These are phyloP conservation scores for Crocallis elinguaria DNA, from an alignment of 2,888 invertebrate species.

Conservation along the genomic window DNA sequence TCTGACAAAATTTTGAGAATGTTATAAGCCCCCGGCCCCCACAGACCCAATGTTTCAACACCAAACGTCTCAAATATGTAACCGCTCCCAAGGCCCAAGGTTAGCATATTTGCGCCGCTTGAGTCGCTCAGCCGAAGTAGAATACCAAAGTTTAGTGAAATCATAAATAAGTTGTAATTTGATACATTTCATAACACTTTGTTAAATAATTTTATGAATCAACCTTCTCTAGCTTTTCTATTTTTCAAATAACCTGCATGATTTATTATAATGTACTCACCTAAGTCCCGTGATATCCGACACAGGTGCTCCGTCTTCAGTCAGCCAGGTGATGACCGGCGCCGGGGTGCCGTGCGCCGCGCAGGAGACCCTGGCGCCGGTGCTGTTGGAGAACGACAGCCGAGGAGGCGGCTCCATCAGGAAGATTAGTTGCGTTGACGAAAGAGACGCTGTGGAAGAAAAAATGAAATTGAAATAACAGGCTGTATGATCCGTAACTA, in stretches of 20 bases:
- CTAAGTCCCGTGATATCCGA: slow-evolving; percentile 89
- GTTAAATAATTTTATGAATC: neutral
- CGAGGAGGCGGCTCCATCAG: slow-evolving; percentile 91
- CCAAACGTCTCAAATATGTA: no score
- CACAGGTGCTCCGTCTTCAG: slow-evolving; percentile 89
- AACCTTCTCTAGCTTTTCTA: neutral
- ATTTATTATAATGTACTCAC: slow-evolving; percentile 62
- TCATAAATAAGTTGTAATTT: no score
- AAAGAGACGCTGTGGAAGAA: slow-evolving; percentile 49
- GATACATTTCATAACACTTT: no score
- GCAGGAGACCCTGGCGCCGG: slow-evolving; percentile 90
- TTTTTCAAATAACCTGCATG: no score
- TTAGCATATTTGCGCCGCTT: no score
- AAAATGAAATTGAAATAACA: neutral
- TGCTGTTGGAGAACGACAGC: slow-evolving; percentile 90
- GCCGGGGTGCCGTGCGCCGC: slow-evolving; percentile 90
- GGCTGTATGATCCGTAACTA: no score
- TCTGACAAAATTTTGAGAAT: no score
- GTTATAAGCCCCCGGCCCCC: no score
- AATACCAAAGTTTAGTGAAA: no score
- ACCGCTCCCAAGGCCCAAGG: no score
- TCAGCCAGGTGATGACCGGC: slow-evolving; percentile 90
- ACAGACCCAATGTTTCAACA: no score
- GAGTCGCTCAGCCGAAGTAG: no score
- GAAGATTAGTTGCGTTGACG: slow-evolving; percentile 79